These are phyloP conservation scores for Ptilonorhynchus violaceus DNA, from an alignment of 2,113 vertebrate genomes.

Conservation along the genomic window DNA sequence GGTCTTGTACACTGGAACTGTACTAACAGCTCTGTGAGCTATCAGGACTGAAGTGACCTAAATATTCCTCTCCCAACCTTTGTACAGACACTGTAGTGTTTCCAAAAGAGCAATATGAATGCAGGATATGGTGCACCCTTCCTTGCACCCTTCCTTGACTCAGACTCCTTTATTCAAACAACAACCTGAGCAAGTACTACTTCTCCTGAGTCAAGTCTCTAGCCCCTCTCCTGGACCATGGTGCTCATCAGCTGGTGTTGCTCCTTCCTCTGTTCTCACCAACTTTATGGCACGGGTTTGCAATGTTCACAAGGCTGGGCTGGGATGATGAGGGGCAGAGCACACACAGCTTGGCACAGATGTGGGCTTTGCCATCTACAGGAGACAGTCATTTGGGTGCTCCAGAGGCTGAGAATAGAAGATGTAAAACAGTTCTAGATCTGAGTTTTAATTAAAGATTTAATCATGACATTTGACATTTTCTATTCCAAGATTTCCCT, in stretches of 20 bases:
- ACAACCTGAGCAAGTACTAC: not conserved
- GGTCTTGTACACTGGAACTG: not conserved
- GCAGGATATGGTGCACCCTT: not conserved
- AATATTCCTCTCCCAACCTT: not conserved
- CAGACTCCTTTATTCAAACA: not conserved
- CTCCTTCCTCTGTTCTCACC: not conserved
- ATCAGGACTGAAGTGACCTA: not conserved
- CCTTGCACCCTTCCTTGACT: not conserved
- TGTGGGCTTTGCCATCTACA: not conserved
- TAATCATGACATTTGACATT: not conserved
- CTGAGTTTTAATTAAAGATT: not conserved
- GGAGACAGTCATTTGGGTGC: not conserved
- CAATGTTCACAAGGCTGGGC: not conserved
- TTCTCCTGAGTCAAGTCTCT: not conserved
- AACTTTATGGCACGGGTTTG: not conserved
- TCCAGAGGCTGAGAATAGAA: not conserved
- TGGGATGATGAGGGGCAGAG: not conserved
- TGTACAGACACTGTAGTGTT: accelerated
- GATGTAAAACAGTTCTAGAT: not conserved
- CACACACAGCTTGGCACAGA: accelerated
- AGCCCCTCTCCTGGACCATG: not conserved
- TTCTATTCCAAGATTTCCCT: not conserved
- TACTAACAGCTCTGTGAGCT: not conserved
- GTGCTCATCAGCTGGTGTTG: not conserved
- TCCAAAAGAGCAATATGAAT: not conserved